Conservation (phyloP, 2,888 invertebrate species). For the Dasysyrphus tricinctus region DNA sequence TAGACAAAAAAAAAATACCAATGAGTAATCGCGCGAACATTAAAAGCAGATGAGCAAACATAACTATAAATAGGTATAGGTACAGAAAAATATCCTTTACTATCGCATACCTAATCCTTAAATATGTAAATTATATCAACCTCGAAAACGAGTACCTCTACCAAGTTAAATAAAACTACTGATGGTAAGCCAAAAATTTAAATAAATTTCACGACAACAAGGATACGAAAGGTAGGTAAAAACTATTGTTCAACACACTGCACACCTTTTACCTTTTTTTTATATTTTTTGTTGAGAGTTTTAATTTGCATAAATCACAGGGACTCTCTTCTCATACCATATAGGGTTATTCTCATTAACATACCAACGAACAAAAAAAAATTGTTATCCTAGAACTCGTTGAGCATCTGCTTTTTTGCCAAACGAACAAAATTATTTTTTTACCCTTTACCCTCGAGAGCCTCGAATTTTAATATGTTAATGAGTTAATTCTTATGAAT, state of each 20-base stretch:
- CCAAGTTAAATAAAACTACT: not conserved
- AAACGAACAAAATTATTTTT: slow-evolving; percentile 27
- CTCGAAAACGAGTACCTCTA: not conserved
- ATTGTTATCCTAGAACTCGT: slow-evolving; percentile 56
- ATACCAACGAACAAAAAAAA: slow-evolving; percentile 36
- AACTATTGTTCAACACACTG: slow-evolving; percentile 60
- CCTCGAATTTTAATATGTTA: slow-evolving; percentile 68
- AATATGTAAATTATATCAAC: slow-evolving; percentile 62
- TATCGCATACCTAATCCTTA: slow-evolving; percentile 53
- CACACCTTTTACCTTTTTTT: slow-evolving; percentile 61
- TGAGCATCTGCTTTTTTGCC: slow-evolving; percentile 73
- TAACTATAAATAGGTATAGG: slow-evolving; percentile 17
- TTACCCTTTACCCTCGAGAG: slow-evolving; percentile 59
- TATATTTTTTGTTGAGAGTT: not conserved
- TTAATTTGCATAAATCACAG: slow-evolving; percentile 71
- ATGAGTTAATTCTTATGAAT: slow-evolving; percentile 73
- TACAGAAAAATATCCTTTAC: slow-evolving; percentile 18
- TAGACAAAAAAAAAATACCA: not conserved
- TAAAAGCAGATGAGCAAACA: slow-evolving; percentile 62
- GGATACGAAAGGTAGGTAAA: not conserved
- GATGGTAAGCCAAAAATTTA: slow-evolving; percentile 22
- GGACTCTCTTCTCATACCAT: slow-evolving; percentile 14
- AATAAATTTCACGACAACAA: slow-evolving; percentile 41
- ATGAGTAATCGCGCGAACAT: not conserved
- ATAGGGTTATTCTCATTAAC: slow-evolving; percentile 68